Conservation (phyloP, 1,140 invertebrate genomes). For the Solen grandis region DNA sequence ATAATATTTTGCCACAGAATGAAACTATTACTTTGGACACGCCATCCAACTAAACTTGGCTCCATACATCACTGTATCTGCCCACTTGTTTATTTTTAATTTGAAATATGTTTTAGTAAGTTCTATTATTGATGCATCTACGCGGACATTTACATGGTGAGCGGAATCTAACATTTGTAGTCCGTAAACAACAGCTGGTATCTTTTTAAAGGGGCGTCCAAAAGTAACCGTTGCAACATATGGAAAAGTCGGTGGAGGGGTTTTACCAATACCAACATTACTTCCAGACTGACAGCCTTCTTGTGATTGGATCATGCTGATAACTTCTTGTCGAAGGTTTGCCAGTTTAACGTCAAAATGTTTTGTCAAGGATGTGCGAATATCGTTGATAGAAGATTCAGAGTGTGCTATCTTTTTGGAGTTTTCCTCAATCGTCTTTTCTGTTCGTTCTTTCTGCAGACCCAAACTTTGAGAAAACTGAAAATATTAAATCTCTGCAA, state of each 20-base stretch:
- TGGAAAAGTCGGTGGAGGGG: background rate
- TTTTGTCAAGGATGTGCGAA: no score
- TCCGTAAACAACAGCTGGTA: background rate
- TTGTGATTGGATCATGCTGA: no score
- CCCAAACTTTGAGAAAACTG: no score
- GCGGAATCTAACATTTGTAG: background rate
- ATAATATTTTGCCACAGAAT: no score
- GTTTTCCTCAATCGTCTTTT: no score
- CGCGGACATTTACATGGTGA: background rate
- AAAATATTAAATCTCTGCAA: no score
- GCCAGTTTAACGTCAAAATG: no score
- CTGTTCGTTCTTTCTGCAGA: no score
- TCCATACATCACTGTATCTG: background rate
- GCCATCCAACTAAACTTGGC: background rate
- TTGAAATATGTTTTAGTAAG: background rate
- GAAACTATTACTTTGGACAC: background rate
- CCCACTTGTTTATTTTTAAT: background rate
- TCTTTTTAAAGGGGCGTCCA: background rate
- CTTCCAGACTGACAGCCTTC: background rate
- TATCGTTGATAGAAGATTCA: no score
- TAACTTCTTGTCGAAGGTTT: no score
- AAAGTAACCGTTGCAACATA: background rate
- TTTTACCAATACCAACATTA: background rate
- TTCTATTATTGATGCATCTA: background rate
- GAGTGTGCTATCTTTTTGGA: no score